Base-by-base conservation (phyloP, 1,140 invertebrate species). In the Microplitis mediator region DNA sequence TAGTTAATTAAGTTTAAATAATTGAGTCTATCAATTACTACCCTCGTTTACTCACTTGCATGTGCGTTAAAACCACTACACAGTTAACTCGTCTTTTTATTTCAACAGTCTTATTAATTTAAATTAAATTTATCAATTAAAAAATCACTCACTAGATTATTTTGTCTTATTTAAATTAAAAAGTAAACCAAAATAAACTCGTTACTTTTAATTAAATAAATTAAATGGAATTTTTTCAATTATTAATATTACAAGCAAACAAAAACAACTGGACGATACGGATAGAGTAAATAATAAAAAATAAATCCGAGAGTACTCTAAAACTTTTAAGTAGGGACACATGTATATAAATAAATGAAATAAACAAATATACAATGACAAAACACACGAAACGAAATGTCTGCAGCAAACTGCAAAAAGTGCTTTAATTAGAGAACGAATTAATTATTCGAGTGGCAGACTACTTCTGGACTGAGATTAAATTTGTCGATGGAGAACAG, bases 381-480 rank as follows among this genome's bases (percentile, higher is more conserved):
- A 69, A 58, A 16, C 16, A 74, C 50, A 50, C 63, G 56, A 77
- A 79, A 50, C 6, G n/a, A 23, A 67, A 67, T 35, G 32, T 54
- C 45, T 54, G 13, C 1, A 39, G 63, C 67, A 54, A 60, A 35
- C 62, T 50, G 63, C 14, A 73, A 73, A 68, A 76, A 67, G 62
- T 76, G 62, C 70, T 80, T 80, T 79, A 80, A 80, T 80, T 80
- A 78, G 79, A 79, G 51, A 69, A 72, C 34, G 71, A 65, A 75
- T 80, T 79, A 77, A 78, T 79, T 79, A 77, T 71, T 74, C 61
- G 58, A 69, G 31, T 68, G 65, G 63, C 9, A 39, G 52, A 63
- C 60, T 63, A 75, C 70, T 63, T 34, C 39, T 32, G 4, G 45
- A 45, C 52, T 61, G 62, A 64, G 66, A 73, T 69, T 73, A 73